phyloP scores from a whole-genome alignment of 2,797 vertebrate genomes.

The Notolepis coatsorum region DNA sequence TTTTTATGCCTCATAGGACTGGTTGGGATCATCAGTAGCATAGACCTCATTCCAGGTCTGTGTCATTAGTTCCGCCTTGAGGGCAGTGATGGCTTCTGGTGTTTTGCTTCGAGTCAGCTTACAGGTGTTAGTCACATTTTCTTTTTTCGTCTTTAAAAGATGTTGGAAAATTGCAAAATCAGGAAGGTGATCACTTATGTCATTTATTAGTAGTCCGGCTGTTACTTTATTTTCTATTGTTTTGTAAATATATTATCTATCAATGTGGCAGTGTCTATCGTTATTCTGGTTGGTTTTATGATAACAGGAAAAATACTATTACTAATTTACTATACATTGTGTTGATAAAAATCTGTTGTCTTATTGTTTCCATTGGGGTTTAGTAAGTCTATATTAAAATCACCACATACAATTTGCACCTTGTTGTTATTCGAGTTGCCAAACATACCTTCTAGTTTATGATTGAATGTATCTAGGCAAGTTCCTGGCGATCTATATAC shows the following conservation, averaged over 20 bases:
- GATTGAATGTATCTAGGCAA: background rate
- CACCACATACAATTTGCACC: constrained; percentile 5
- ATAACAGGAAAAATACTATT: background rate
- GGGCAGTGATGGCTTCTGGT: no score
- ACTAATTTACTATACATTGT: no score
- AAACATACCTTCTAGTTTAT: background rate
- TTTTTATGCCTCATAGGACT: no score
- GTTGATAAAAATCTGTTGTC: background rate
- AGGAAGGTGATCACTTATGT: constrained; percentile 10
- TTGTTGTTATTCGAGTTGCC: background rate
- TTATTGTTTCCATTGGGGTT: constrained; percentile 3
- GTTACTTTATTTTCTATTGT: background rate
- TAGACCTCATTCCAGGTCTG: no score
- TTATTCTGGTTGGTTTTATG: background rate
- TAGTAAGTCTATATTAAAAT: constrained; percentile 19
- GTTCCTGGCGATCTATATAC: constrained; percentile 14
- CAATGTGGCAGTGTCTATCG: background rate
- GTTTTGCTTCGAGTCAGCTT: no score
- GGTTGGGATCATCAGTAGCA: no score
- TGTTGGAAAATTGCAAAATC: constrained; percentile 7
- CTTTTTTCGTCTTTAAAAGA: background rate
- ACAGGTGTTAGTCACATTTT: no score
- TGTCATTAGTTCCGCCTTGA: no score
- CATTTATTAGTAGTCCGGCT: constrained; percentile 5
- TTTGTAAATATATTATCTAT: constrained; percentile 4